These are phyloP conservation scores for Hestina assimilis DNA, from an alignment of 1,140 invertebrate genomes.

Conservation along the genomic window DNA sequence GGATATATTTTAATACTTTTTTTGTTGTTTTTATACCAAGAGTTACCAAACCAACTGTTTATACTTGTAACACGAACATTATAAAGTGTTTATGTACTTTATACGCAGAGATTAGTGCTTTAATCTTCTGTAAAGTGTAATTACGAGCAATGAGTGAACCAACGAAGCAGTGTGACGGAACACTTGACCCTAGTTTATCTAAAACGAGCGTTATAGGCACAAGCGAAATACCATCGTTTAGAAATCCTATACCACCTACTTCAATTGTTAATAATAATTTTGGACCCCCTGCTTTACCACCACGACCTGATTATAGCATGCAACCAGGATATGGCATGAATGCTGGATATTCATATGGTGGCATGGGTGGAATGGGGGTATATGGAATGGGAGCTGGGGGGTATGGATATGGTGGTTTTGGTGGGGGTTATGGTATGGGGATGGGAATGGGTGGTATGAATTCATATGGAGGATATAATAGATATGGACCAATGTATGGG, in stretches of 20 bases:
- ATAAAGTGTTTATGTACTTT: neutral
- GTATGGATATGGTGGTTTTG: slow-evolving; percentile 30
- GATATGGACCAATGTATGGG: slow-evolving; percentile 76
- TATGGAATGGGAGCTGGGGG: slow-evolving; percentile 38
- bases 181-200: slow-evolving; percentile 47
- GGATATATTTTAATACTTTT: too few species aligned
- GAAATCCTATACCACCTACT: slow-evolving; percentile 46
- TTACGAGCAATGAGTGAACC: slow-evolving; percentile 52
- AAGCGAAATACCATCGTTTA: slow-evolving; percentile 41
- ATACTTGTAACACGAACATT: too few species aligned
- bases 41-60: too few species aligned
- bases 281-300: slow-evolving; percentile 50
- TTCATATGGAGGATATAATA: slow-evolving; percentile 61
- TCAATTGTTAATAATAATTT: slow-evolving; percentile 28
- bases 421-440: slow-evolving; percentile 45
- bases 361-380: slow-evolving; percentile 37
- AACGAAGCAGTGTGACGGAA: slow-evolving; percentile 46
- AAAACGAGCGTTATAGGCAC: slow-evolving; percentile 36
- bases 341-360: slow-evolving; percentile 39
- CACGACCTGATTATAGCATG: slow-evolving; percentile 47
- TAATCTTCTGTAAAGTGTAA: slow-evolving; percentile 15
- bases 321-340: slow-evolving; percentile 47
- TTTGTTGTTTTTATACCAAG: too few species aligned
- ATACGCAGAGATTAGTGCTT: neutral
- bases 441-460: slow-evolving; percentile 55